A percentile compares a stretch with the other conserved stretches of the same genome.
Conservation (phyloP, 2,797 vertebrate species). For the Danio albolineatus region DNA sequence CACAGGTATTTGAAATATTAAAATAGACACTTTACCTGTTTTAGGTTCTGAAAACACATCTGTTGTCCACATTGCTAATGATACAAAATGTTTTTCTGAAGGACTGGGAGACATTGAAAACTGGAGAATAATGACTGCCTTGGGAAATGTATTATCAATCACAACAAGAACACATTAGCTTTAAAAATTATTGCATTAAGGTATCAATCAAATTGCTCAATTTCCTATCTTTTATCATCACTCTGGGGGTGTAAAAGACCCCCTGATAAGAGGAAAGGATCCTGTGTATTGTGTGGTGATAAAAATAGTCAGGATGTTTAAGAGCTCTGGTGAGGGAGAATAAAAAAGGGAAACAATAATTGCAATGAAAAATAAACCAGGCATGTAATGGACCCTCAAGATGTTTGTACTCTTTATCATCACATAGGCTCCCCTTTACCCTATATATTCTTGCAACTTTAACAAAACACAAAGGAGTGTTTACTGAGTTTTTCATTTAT, state of each 20-base stretch:
- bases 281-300: slow-evolving; percentile 50
- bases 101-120: neutral
- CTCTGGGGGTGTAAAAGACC: neutral
- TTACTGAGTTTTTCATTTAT: neutral
- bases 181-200: too few relatives aligned
- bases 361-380: slow-evolving; percentile 15
- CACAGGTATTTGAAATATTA: too few relatives aligned
- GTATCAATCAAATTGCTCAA: neutral
- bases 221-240: neutral
- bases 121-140: neutral
- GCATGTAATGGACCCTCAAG: slow-evolving; percentile 21
- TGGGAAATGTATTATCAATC: too few relatives aligned
- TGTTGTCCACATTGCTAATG: too few relatives aligned
- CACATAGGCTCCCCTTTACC: neutral
- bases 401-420: slow-evolving; percentile 4
- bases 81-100: neutral
- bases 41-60: too few relatives aligned
- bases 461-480: slow-evolving; percentile 3
- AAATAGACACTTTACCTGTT: too few relatives aligned
- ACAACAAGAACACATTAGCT: too few relatives aligned
- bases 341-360: slow-evolving; percentile 19
- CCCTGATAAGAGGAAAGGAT: slow-evolving; percentile 41
- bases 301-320: slow-evolving; percentile 65
- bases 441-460: neutral
- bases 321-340: neutral